Base-by-base conservation (phyloP, 2,888 invertebrate genomes). In the Mesodorylaimus sp. region DNA sequence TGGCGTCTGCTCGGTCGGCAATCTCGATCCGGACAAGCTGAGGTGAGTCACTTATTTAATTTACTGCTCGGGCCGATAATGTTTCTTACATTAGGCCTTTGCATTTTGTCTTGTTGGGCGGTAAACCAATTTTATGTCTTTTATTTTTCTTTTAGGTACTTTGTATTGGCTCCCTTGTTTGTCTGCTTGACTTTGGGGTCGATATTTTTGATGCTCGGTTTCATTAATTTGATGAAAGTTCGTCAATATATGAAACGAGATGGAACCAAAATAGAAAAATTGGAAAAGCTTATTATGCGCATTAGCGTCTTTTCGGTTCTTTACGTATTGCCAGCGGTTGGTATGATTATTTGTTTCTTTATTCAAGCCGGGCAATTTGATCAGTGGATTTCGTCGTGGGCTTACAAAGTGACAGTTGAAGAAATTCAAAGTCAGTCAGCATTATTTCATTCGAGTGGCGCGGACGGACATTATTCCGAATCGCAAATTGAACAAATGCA, bases 1-100 rank as follows among this genome's bases (percentile, higher is more conserved):
- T 21, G 95, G 95, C 36, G 82, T 93, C 51, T 97, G 95, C 71
- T 89, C 82, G 67, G 89, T 91, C 13, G 95, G 95, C 13, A 87
- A 87, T 70, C 79, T 85, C 61, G 81, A 82, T 62, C 79, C 85
- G 45, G 81, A 82, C 59, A 83, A 87, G 62, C 72, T 89, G 42
- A 50, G 61, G 45, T n/a, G n/a, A n/a, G n/a, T n/a, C n/a, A n/a
- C n/a, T n/a, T n/a, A n/a, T n/a, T n/a, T n/a, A n/a, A n/a, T n/a
- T n/a, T n/a, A n/a, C n/a, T n/a, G n/a, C n/a, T n/a, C n/a, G n/a
- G n/a, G n/a, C n/a, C n/a, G n/a, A n/a, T n/a, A n/a, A n/a, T n/a
- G n/a, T n/a, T n/a, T n/a, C n/a, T n/a, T n/a, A n/a, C n/a, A n/a
- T n/a, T n/a, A 32, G 16, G 16, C 16, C 16, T 13, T 32, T 10